A percentile compares a stretch with the other conserved stretches of the same genome.
Conservation (phyloP, 1,140 invertebrate genomes). For the Drosophila repletoides region DNA sequence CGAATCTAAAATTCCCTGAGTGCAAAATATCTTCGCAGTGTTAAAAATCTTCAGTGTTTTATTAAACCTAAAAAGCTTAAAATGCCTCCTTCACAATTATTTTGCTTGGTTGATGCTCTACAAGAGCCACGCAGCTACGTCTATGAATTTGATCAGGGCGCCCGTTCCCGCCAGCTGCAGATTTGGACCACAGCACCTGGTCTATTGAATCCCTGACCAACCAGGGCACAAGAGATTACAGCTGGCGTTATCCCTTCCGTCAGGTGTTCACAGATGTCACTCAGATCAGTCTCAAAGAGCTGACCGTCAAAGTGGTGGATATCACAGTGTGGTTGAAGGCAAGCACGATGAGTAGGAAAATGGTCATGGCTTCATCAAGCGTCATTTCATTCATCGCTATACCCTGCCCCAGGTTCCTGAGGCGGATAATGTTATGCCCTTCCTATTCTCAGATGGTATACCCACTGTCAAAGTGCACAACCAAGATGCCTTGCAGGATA, state of each 20-base stretch:
- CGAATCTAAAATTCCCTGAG: too few species aligned
- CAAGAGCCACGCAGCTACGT: conserved; percentile 48
- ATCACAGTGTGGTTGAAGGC: conserved; percentile 86
- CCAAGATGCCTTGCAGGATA: conserved; percentile 68
- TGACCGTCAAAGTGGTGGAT: conserved; percentile 88
- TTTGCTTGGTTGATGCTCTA: conserved; percentile 54
- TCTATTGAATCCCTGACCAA: conserved; percentile 35
- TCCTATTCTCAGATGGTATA: conserved; percentile 88
- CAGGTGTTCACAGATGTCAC: conserved; percentile 87
- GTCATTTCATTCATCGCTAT: conserved; percentile 88
- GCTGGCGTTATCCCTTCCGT: conserved; percentile 52
- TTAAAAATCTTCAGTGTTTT: too few species aligned
- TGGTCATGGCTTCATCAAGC: conserved; percentile 84
- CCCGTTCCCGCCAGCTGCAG: conserved; percentile 48
- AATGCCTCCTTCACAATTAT: conserved; percentile 61
- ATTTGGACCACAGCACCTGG: conserved; percentile 2
- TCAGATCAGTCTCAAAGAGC: conserved; percentile 89
- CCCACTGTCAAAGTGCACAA: conserved; percentile 87
- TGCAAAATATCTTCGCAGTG: conserved; percentile 14
- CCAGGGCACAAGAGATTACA: not conserved
- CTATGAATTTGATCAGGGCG: conserved; percentile 59
- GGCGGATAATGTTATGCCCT: conserved; percentile 86
- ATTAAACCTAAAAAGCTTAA: conserved; percentile 27
- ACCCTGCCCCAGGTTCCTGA: conserved; percentile 87
- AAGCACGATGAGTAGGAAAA: conserved; percentile 88